Evolutionary conservation across 2,113 vertebrate genomes (phyloP), one percentile per base, ranked within the genome.

Genomic region (Antigone vipio): DNA sequence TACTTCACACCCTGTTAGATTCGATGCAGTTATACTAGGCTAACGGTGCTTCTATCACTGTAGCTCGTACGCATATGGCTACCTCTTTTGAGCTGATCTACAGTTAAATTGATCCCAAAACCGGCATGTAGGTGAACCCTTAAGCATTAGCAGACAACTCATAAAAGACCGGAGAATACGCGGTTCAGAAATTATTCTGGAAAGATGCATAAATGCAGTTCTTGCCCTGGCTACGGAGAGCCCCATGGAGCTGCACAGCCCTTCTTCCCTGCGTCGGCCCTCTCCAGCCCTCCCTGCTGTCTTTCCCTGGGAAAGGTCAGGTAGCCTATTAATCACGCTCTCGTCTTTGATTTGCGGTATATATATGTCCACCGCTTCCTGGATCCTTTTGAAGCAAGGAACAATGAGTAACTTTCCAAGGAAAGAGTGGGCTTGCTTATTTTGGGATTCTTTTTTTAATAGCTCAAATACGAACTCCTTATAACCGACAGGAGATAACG

Each of bases 211-310:
- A 62, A 83, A 58, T 38, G 60, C 47, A 66, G 68, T n/a, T 45
- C 50, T 67, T 83, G 50, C 21, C 38, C 42, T 0, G 4, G 0
- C 3, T 40, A 20, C 0, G 0, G 34, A 82, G 32, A 53, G n/a
- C 38, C 24, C 32, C 2, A 0, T 21, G 56, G 49, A 86, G 52
- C 82, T 69, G 50, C 0, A 0, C 38, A 53, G 56, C 44, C 21
- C 34, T 78, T 42, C 58, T 55, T 91, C 60, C 38, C 78, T 1
- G 3, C 10, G 3, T 20, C 0, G 0, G 29, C 53, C 40, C 11
- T 75, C 47, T 52, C 22, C 50, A 85, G 47, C 40, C 24, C 40
- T 56, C 53, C 24, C 38, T 47, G 59, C 72, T 55, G 27, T n/a
- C 52, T 30, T 22, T 66, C 15, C 60, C 71, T 59, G 68, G 53